Percentiles rank a stretch among this genome's conserved stretches.
Evolutionary conservation across 2,888 invertebrate genomes (phyloP).

Genomic region (Cataglyphis rosenhaueri): DNA sequence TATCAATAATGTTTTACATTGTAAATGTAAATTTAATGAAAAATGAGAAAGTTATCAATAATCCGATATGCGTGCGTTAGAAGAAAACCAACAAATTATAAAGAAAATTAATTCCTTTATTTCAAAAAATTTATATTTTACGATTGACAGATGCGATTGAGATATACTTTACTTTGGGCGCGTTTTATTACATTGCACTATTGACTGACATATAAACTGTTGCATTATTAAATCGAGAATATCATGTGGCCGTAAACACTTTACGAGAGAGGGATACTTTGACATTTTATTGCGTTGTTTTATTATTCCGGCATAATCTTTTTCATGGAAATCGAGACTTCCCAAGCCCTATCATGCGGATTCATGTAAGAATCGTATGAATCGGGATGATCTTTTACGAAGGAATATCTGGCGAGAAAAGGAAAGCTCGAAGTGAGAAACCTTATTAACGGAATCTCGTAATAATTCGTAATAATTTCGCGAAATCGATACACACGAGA

Average conservation of each 20-base stretch:
- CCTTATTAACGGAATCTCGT: background rate
- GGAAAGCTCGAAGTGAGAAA: constrained; percentile 12
- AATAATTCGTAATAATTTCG: constrained; percentile 7
- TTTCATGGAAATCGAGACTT: constrained; percentile 15
- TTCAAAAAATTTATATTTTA: constrained; percentile 5
- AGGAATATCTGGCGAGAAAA: background rate
- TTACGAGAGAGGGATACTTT: background rate
- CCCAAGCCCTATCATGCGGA: background rate
- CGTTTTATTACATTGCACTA: background rate
- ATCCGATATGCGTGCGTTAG: background rate
- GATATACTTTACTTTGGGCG: background rate
- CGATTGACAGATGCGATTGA: background rate
- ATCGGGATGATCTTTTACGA: constrained; percentile 24
- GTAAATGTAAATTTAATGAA: background rate
- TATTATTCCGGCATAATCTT: constrained; percentile 25
- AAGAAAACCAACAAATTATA: background rate
- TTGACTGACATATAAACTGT: background rate
- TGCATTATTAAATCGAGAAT: constrained; percentile 21
- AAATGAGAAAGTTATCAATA: background rate
- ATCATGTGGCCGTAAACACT: constrained; percentile 25
- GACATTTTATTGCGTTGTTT: constrained; percentile 17
- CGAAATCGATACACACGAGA: constrained; percentile 11
- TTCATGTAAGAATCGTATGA: constrained; percentile 5
- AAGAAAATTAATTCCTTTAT: constrained; percentile 12
- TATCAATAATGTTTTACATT: background rate